Base-by-base conservation (phyloP, 2,888 invertebrate species). In the Furcula furcula region DNA sequence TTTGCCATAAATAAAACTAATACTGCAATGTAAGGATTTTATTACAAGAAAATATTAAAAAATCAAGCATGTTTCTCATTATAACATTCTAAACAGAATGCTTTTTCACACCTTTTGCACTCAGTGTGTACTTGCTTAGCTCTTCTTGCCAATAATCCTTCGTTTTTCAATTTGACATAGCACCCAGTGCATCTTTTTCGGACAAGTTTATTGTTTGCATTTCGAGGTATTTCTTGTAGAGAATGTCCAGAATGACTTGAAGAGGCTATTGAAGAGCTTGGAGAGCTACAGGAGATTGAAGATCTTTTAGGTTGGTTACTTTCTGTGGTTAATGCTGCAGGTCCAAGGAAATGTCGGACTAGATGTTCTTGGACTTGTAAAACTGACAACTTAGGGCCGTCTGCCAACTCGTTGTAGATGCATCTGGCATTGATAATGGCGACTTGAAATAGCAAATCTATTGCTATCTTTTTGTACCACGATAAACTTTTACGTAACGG, bases 91-190 rank as follows among this genome's bases (percentile, higher is more conserved):
- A 35, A 32, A 34, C 38, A 42, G 15, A 32, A 42, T 22, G 46
- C 41, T 19, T 49, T 52, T 38, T 44, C 7, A 52, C 46, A 49
- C 21, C 10, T 19, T 44, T 48, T 40, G 20, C 42, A 42, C 33
- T 46, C 39, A 26, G 50, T 47, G 29, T 53, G 46, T 16, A 50
- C 46, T 39, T 45, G 45, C 31, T 47, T 53, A 0, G 49, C 40
- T 46, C 34, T 41, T 34, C 34, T 29, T 11, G 46, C 40, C 29
- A 42, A 23, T 22, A 26, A 27, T 16, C 42, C 42, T 41, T 40
- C 15, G 14, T 30, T 38, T 44, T 49, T 52, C 28, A 49, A 27
- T 30, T 50, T 54, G 31, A 25, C 26, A 47, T 53, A 50, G 34
- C 49, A 52, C n/a, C 44, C 46, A 30, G 28, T 41, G 29, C 44